Base-by-base conservation (phyloP, 1,140 invertebrate genomes). In the Zaprionus vittiger region DNA sequence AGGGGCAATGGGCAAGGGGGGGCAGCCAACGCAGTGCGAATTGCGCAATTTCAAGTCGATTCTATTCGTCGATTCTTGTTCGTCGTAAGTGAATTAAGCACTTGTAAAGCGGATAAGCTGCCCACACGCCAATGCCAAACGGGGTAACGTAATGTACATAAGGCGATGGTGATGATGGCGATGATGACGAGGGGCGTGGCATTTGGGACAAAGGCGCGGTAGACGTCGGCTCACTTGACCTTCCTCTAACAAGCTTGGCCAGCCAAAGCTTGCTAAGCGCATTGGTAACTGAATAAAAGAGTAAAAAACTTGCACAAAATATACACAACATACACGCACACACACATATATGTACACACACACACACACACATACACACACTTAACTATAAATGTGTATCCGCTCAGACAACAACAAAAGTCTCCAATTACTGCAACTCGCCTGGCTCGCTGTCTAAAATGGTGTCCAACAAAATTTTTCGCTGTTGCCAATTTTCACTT, bases 51-150 rank as follows among this genome's bases (percentile, higher is more conserved):
- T 67, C 61, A 47, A 41, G 17, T 79, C 70, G 60, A 67, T 70
- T 61, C 44, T 47, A 52, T 28, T 61, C 55, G 38, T 69, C 69
- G 67, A 70, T 84, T 80, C 80, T 70, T 78, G 67, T 83, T 75
- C 64, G 66, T 65, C 73, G 56, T 79, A 89, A 87, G 66, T 84
- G 79, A 78, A 87, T 85, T 87, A 81, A 74, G 85, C 84, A 90
- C 84, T 89, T 89, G 85, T 63, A 81, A 89, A 81, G 84, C 84
- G 84, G 80, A 89, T 89, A 87, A 87, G 57, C 83, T 78, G 78
- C 80, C 83, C 77, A 83, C 83, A 66, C 54, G 62, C 56, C 73
- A 76, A 72, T 74, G 68, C 68, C 69, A 77, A 66, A 63, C 37
- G 57, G 62, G 56, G 56, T 26, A 64, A 63, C 37, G 68, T 38